A percentile compares a stretch with the other conserved stretches of the same genome.
Evolutionary conservation across 2,113 vertebrate genomes (phyloP).

Genomic region (Beaufortia kweichowensis): DNA sequence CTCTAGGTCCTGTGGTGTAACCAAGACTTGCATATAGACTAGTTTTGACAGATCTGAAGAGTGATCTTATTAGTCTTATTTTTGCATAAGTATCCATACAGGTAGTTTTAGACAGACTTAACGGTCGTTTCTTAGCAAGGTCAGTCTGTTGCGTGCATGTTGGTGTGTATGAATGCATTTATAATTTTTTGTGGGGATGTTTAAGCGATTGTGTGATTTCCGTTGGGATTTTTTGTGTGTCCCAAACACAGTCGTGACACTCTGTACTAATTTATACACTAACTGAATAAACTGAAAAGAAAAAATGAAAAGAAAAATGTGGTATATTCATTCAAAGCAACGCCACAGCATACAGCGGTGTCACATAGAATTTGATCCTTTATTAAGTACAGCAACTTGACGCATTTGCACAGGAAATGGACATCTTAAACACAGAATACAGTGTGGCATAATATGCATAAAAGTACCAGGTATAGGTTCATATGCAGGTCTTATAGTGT

Average conservation of each 20-base stretch:
- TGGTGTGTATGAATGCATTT: conserved; percentile 31
- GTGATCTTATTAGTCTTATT: conserved; percentile 31
- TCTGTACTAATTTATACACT: conserved; percentile 51
- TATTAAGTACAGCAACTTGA: conserved; percentile 86
- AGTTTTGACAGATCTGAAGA: conserved; percentile 41
- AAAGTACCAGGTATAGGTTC: conserved; percentile 82
- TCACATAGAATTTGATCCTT: conserved; percentile 84
- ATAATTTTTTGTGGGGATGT: conserved; percentile 15
- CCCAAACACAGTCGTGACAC: conserved; percentile 42
- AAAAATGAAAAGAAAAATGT: neutral
- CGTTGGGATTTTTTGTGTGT: conserved; percentile 17
- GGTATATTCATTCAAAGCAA: neutral
- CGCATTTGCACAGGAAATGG: conserved; percentile 80
- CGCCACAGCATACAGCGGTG: conserved; percentile 41
- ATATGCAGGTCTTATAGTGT: conserved; percentile 78
- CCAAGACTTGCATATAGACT: conserved; percentile 47
- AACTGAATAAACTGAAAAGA: conserved; percentile 53
- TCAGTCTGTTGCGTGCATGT: conserved; percentile 35
- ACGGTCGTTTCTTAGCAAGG: conserved; percentile 41
- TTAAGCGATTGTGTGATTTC: conserved; percentile 16
- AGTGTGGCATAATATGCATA: conserved; percentile 77
- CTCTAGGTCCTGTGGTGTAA: conserved; percentile 42
- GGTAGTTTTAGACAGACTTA: conserved; percentile 31
- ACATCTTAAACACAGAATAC: conserved; percentile 79
- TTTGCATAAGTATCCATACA: conserved; percentile 20